Evolutionary conservation across 2,888 invertebrate genomes (phyloP).

Genomic region (Agrotis puta): DNA sequence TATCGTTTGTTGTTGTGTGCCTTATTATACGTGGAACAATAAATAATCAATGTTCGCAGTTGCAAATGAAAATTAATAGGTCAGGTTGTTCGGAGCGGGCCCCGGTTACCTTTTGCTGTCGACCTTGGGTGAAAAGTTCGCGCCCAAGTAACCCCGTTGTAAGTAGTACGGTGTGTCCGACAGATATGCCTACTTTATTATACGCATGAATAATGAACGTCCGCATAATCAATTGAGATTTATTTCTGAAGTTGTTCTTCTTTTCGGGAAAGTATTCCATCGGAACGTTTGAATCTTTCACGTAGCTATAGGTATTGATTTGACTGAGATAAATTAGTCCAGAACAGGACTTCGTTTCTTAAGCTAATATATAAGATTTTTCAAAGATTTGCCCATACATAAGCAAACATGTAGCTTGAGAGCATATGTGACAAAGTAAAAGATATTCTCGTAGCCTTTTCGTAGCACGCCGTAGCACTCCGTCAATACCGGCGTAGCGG

Average conservation of each 20-base stretch:
- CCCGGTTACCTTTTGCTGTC: conserved; percentile 56
- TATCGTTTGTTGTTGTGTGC: conserved; percentile 62
- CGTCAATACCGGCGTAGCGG: conserved; percentile 33
- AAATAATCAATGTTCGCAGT: conserved; percentile 73
- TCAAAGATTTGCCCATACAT: conserved; percentile 8
- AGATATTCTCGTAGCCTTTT: conserved; percentile 42
- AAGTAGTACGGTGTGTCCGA: conserved; percentile 40
- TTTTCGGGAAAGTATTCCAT: conserved; percentile 22
- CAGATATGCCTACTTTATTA: conserved; percentile 29
- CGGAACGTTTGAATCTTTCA: conserved; percentile 21
- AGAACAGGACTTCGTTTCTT: conserved; percentile 12
- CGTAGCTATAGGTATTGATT: conserved; percentile 22
- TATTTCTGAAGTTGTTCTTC: conserved; percentile 40
- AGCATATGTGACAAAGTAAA: conserved; percentile 5
- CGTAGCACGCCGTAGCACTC: conserved; percentile 50
- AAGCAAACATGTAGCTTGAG: neutral
- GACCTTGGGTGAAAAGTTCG: conserved; percentile 65
- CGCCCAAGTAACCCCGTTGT: conserved; percentile 56
- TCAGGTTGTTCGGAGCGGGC: conserved; percentile 53
- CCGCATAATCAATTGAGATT: conserved; percentile 49
- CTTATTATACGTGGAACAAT: conserved; percentile 71
- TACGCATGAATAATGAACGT: conserved; percentile 42
- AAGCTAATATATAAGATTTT: neutral
- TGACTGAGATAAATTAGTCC: conserved; percentile 40
- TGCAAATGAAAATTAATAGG: conserved; percentile 76